These are phyloP conservation scores for Drosophila littoralis DNA, from an alignment of 1,140 invertebrate species.

Conservation along the genomic window DNA sequence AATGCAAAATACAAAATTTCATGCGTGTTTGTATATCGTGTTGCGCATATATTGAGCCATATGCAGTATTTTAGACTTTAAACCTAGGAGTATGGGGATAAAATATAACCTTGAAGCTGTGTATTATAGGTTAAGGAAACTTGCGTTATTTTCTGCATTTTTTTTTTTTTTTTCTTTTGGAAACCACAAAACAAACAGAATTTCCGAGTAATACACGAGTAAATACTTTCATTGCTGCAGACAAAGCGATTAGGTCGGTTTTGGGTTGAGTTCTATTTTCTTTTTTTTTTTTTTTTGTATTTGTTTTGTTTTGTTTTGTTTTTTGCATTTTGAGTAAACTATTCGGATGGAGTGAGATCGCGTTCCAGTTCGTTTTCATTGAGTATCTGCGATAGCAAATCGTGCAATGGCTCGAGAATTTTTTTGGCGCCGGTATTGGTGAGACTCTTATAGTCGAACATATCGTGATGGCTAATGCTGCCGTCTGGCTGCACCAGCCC, in stretches of 20 bases:
- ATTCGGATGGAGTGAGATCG: constrained; percentile 89
- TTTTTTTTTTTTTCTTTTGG: constrained; percentile 11
- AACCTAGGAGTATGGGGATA: constrained; percentile 28
- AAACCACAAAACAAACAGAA: constrained; percentile 17
- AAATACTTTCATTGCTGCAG: constrained; percentile 45
- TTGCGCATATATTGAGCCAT: constrained; percentile 27
- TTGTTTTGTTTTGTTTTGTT: constrained; percentile 2
- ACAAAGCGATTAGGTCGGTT: constrained; percentile 35
- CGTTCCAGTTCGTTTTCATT: constrained; percentile 90
- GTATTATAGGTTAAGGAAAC: constrained; percentile 44
- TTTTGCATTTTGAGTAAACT: constrained; percentile 55
- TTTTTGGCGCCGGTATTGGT: constrained; percentile 93
- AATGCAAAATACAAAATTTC: constrained; percentile 53
- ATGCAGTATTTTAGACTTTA: constrained; percentile 26
- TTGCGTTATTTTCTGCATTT: constrained; percentile 16
- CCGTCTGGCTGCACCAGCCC: constrained; percentile 91
- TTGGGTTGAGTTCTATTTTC: constrained; percentile 2
- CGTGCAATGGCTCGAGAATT: constrained; percentile 92
- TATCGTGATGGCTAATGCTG: constrained; percentile 92
- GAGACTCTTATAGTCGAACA: constrained; percentile 94
- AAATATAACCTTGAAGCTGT: constrained; percentile 28
- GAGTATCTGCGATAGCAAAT: constrained; percentile 90
- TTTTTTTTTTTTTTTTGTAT: constrained; percentile 9
- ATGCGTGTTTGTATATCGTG: constrained; percentile 34
- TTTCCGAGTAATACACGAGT: constrained; percentile 26